phyloP scores from a whole-genome alignment of 1,140 invertebrate species.

The Metopolophium dirhodum region DNA sequence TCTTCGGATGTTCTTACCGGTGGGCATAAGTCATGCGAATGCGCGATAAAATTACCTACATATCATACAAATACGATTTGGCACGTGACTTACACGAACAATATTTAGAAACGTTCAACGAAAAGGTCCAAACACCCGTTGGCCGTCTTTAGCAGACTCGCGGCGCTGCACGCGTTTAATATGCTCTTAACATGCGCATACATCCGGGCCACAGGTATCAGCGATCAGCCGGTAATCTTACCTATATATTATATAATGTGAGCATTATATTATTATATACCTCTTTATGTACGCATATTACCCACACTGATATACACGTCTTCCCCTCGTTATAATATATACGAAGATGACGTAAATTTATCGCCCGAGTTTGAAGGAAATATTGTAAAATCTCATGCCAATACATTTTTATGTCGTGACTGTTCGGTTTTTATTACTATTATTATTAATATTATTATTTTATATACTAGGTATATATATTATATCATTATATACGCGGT shows the following conservation, averaged over 20 bases:
- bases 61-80: too few species aligned
- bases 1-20: background rate
- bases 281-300: background rate
- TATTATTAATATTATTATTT: background rate
- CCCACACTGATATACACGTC: background rate
- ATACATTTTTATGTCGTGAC: conserved; percentile 44
- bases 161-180: background rate
- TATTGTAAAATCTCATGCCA: conserved; percentile 31
- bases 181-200: background rate
- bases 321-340: background rate
- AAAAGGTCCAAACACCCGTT: background rate
- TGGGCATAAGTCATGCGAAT: too few species aligned
- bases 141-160: background rate
- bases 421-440: conserved; percentile 1
- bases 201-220: too few species aligned
- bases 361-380: conserved; percentile 26
- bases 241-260: background rate
- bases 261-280: background rate
- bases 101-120: background rate
- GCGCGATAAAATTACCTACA: too few species aligned
- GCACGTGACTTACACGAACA: too few species aligned
- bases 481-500: background rate
- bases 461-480: background rate
- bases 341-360: conserved; percentile 34
- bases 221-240: background rate